Conservation (phyloP, 2,113 vertebrate species). For the Australoheros scitulus region DNA sequence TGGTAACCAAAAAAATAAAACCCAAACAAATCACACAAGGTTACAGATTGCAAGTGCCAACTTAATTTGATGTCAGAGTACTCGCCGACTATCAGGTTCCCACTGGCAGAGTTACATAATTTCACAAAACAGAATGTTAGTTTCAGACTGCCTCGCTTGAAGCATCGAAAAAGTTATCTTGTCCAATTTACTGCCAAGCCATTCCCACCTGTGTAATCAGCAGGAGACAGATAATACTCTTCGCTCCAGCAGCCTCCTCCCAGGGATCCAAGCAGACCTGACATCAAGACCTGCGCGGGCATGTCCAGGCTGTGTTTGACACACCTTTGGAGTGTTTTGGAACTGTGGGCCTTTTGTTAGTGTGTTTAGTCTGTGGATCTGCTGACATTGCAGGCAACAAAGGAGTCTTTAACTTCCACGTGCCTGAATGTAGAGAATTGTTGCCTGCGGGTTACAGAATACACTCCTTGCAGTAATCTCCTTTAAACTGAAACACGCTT, state of each 20-base stretch:
- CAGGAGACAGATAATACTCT: conserved; percentile 41
- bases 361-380: conserved; percentile 1
- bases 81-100: not conserved
- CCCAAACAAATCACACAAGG: not conserved
- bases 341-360: conserved; percentile 16
- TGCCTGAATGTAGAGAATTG: conserved; percentile 28
- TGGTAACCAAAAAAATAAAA: not conserved
- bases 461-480: not conserved
- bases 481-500: not conserved
- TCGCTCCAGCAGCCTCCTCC: conserved; percentile 21
- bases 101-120: not conserved
- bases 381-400: conserved; percentile 19
- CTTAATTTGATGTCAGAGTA: conserved; percentile 4
- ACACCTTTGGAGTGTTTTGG: conserved; percentile 38
- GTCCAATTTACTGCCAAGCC: not conserved
- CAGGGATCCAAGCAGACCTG: not conserved
- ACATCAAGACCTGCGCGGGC: conserved; percentile 51
- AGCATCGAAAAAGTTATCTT: conserved; percentile 29
- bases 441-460: conserved; percentile 23
- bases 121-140: conserved; percentile 45
- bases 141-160: not conserved
- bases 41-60: not conserved
- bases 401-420: conserved; percentile 21
- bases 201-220: conserved; percentile 56
- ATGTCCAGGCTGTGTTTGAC: conserved; percentile 19